Conservation (phyloP, 2,797 vertebrate species). For the Lepilemur septentrionalis region DNA sequence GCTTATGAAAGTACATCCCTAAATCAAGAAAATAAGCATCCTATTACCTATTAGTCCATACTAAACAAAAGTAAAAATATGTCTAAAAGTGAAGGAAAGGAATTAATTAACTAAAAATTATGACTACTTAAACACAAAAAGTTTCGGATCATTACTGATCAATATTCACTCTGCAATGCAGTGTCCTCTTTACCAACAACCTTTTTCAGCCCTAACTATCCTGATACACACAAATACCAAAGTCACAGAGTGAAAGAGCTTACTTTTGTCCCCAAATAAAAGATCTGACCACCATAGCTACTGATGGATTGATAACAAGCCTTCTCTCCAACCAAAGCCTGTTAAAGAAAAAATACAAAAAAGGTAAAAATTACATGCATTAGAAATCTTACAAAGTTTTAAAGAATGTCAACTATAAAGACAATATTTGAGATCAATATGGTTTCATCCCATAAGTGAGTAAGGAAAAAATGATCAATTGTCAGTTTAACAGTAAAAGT, state of each 20-base stretch:
- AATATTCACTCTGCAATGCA: background rate
- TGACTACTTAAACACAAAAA: background rate
- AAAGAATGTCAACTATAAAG: background rate
- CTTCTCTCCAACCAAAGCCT: conserved; percentile 98
- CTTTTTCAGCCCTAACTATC: background rate
- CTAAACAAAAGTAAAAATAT: conserved; percentile 5
- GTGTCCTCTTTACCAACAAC: background rate
- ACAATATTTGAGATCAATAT: background rate
- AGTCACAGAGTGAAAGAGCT: conserved; percentile 28
- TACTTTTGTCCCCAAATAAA: conserved; percentile 98
- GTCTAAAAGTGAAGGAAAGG: background rate
- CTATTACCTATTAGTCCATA: background rate
- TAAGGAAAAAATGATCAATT: background rate
- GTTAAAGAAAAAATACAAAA: conserved; percentile 41
- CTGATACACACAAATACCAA: background rate
- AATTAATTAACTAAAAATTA: conserved; percentile 6
- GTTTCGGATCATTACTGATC: background rate
- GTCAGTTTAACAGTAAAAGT: background rate
- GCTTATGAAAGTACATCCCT: background rate
- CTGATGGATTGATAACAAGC: conserved; percentile 98
- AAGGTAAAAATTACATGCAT: background rate
- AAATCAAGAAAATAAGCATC: conserved; percentile 39
- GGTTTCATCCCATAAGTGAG: background rate
- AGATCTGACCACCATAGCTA: conserved; percentile 93
- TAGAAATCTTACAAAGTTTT: conserved; percentile 24